phyloP scores from a whole-genome alignment of 1,140 invertebrate species.

The Zeugodacus cucurbitae region DNA sequence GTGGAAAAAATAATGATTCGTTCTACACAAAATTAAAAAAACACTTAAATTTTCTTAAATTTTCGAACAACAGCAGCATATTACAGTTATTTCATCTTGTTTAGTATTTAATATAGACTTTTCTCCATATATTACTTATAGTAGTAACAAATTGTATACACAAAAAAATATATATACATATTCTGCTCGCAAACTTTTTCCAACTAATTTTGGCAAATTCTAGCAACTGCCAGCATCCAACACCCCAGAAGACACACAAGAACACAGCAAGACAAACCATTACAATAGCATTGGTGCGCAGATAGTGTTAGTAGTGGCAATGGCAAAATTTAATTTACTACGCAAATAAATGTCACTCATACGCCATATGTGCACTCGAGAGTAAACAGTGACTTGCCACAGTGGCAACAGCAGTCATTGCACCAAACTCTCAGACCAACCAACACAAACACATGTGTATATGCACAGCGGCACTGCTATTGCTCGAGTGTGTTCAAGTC shows the following conservation, averaged over 20 bases:
- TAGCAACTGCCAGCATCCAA: background rate
- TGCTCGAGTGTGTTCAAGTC: too few species aligned
- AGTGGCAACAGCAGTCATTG: conserved; percentile 11
- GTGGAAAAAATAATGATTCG: too few species aligned
- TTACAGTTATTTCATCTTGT: too few species aligned
- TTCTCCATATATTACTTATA: too few species aligned
- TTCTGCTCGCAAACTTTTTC: too few species aligned
- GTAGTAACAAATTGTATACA: too few species aligned
- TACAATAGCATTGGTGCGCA: background rate
- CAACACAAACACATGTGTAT: background rate
- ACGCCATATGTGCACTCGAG: conserved; percentile 35
- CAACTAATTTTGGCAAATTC: too few species aligned
- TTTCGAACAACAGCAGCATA: too few species aligned
- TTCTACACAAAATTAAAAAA: too few species aligned
- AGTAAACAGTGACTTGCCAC: conserved; percentile 35
- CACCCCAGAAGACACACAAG: background rate
- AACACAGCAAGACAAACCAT: background rate
- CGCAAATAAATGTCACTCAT: conserved; percentile 39
- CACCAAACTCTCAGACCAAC: background rate
- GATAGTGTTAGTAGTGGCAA: background rate
- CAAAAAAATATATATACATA: too few species aligned
- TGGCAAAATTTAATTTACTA: conserved; percentile 36
- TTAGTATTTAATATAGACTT: too few species aligned
- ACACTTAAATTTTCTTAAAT: too few species aligned
- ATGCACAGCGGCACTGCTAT: background rate